Evolutionary conservation across 2,113 vertebrate genomes (phyloP).

Genomic region (Podarcis muralis): DNA sequence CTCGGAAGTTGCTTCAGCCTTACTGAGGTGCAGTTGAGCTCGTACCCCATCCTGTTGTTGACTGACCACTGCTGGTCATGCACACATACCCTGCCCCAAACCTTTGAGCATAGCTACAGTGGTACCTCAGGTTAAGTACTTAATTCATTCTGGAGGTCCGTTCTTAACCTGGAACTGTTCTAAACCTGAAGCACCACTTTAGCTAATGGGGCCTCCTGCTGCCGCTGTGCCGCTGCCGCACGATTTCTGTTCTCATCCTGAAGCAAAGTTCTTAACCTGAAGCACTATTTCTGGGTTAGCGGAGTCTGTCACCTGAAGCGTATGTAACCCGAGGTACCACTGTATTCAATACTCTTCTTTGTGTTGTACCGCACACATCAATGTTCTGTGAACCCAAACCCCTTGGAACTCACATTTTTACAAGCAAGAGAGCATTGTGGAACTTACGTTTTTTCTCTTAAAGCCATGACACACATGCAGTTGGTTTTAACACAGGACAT

Average conservation of each 20-base stretch:
- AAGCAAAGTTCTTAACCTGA: no score
- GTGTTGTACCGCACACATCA: neutral
- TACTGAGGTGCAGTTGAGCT: neutral
- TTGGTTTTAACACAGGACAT: constrained; percentile 28
- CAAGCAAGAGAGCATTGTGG: neutral
- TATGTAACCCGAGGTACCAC: no score
- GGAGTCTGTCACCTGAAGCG: no score
- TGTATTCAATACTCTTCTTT: neutral
- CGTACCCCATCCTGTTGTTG: neutral
- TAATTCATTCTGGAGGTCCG: no score
- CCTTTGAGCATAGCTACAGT: neutral
- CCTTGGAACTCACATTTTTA: neutral
- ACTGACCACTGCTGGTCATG: neutral
- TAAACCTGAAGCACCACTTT: no score
- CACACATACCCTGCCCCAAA: neutral
- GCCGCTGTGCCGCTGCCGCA: no score
- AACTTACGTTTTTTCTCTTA: neutral
- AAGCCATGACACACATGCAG: neutral
- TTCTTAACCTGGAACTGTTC: no score
- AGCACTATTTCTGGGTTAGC: no score
- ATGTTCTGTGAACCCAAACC: neutral
- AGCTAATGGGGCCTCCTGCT: no score
- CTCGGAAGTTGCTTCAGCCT: neutral
- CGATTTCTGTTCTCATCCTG: no score
- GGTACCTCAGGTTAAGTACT: no score